These are phyloP conservation scores for Sebastolobus altivelis DNA, from an alignment of 2,797 vertebrate species.

Conservation along the genomic window DNA sequence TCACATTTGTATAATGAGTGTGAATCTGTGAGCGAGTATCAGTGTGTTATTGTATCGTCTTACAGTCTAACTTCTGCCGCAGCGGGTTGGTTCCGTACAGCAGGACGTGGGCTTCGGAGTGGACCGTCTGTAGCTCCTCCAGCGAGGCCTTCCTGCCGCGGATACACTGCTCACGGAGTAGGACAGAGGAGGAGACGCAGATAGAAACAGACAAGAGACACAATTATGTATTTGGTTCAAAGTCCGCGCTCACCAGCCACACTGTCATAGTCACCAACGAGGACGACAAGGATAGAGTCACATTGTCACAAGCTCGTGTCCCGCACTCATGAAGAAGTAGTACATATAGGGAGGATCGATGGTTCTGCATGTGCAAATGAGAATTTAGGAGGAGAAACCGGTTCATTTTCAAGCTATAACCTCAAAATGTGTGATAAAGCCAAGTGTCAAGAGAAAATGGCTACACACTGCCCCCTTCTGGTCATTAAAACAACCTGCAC, in stretches of 20 bases:
- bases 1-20: background rate
- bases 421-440: background rate
- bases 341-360: background rate
- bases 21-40: background rate
- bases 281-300: fast-evolving
- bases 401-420: constrained; percentile 12
- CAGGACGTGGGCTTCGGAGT: constrained; percentile 93
- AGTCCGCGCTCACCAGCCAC: background rate
- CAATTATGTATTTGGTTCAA: background rate
- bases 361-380: background rate
- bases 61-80: constrained; percentile 97
- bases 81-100: constrained; percentile 97
- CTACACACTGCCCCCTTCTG: constrained; percentile 69
- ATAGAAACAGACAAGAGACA: background rate
- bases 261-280: background rate
- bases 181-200: background rate
- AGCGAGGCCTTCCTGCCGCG: constrained; percentile 95
- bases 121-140: constrained; percentile 95
- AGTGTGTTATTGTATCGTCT: constrained; percentile 60
- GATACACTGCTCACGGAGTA: constrained; percentile 86
- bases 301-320: background rate
- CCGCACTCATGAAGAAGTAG: background rate
- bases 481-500: background rate
- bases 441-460: constrained; percentile 4
- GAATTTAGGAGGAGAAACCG: constrained; percentile 1